Conservation (phyloP, 2,113 vertebrate genomes). For the Chauna torquata region DNA sequence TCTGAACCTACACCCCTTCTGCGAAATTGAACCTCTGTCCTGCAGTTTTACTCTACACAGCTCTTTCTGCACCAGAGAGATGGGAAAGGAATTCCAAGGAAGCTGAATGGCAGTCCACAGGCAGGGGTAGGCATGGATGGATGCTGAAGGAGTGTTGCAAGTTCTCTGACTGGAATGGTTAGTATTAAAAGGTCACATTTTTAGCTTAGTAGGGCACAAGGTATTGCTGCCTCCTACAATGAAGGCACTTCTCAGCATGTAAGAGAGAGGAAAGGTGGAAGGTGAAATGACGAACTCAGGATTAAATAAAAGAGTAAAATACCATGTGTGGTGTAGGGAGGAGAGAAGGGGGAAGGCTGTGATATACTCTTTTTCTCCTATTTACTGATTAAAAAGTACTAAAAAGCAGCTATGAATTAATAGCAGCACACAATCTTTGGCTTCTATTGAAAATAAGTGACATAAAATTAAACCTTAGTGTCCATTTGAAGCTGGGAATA, state of each 20-base stretch:
- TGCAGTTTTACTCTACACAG: not conserved
- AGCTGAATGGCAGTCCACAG: not conserved
- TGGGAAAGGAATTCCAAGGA: not conserved
- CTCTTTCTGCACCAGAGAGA: not conserved
- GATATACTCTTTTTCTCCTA: not conserved
- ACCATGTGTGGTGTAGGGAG: not conserved
- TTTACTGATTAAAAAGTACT: not conserved
- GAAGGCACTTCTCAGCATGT: not conserved
- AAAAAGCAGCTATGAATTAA: not conserved
- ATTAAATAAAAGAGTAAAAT: not conserved
- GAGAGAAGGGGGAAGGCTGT: not conserved
- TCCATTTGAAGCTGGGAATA: not conserved
- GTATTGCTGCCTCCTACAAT: not conserved
- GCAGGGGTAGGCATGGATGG: not conserved
- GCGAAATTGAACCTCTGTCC: not conserved
- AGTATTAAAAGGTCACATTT: constrained; percentile 43
- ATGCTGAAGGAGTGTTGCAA: not conserved
- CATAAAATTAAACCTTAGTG: not conserved
- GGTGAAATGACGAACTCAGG: not conserved
- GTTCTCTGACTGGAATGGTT: not conserved
- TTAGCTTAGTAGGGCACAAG: not conserved
- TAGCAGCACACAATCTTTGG: not conserved
- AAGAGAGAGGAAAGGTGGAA: not conserved
- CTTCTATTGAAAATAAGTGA: not conserved
- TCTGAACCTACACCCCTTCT: not conserved